Base-by-base conservation (phyloP, 2,113 vertebrate species). In the Neotragus moschatus region DNA sequence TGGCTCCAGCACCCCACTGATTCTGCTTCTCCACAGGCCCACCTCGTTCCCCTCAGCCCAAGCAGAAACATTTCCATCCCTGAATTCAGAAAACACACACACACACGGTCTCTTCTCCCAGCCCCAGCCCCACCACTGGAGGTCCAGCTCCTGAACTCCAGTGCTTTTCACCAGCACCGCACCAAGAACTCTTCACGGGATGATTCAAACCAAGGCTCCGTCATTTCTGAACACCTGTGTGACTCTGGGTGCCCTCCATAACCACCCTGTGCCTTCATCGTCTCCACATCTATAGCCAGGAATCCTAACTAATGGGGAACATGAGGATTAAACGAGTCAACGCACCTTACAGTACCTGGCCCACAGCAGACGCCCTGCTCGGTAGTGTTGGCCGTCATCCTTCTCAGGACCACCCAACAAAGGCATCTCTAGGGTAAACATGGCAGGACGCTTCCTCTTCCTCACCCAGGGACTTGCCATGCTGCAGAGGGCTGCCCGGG, bases 331-430 rank as follows among this genome's bases (percentile, higher is more conserved):
- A 25, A 28, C 6, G 53, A 39, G 33, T 39, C 26, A 11, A 13
- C 0, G 5, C 2, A 5, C 8, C 21, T 7, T 1, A 4, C 28
- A 23, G n/a, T 36, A 45, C 70, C 77, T 43, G 70, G 43, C 39
- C 17, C 87, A 43, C 15, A 13, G 26, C 10, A 84, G 47, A 51
- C 12, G 6, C 36, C 12, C 36, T 28, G 21, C 63, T n/a, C 30
- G 12, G n/a, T 16, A 23, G 28, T 0, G 36, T 1, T 21, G 16
- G 28, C 30, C 9, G 3, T 33, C 14, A 5, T 21, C 55, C 56
- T 92, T 56, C 88, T 58, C 36, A 3, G 79, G 8, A 39, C n/a
- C 49, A 23, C 43, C n/a, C 26, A 51, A 51, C 49, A 21, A 7
- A 13, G 45, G 55, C 2, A 1, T 13, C 51, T 75, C 53, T 12